These are phyloP conservation scores for Chlorocebus sabaeus DNA, from an alignment of 2,113 vertebrate genomes.

Conservation along the genomic window DNA sequence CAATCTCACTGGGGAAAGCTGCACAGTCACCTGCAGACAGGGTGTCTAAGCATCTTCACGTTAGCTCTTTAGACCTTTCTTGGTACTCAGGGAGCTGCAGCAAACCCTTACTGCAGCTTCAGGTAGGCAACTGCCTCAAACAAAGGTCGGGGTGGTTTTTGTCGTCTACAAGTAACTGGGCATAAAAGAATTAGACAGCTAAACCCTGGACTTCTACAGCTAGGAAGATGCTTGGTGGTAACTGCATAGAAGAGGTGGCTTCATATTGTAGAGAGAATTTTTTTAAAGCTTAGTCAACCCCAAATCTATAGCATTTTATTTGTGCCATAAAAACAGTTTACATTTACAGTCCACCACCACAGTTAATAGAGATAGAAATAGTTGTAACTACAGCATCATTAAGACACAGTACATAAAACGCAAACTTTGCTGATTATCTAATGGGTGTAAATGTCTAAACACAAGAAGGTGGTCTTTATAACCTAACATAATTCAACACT, in stretches of 20 bases:
- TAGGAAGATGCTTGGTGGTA: background rate
- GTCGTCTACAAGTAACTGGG: background rate
- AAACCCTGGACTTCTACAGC: background rate
- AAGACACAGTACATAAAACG: constrained; percentile 46
- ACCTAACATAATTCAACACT: background rate
- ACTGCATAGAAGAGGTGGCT: background rate
- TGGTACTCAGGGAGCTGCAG: background rate
- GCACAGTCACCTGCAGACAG: background rate
- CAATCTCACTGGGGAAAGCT: background rate
- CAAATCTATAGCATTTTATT: constrained; percentile 46
- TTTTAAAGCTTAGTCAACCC: constrained; percentile 24
- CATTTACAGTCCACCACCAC: constrained; percentile 13
- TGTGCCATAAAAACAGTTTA: constrained; percentile 44
- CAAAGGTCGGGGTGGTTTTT: background rate
- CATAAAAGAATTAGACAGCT: background rate
- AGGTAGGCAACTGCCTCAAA: background rate
- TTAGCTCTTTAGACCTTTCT: background rate
- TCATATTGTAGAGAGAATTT: background rate
- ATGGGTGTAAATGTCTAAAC: constrained; percentile 31
- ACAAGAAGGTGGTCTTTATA: background rate
- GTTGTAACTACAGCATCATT: constrained; percentile 18
- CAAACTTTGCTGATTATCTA: constrained; percentile 32
- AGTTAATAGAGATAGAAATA: constrained; percentile 41
- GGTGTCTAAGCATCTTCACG: background rate
- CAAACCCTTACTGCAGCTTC: background rate